Conservation (phyloP, 2,113 vertebrate genomes). For the Ptychochromis oligacanthus region DNA sequence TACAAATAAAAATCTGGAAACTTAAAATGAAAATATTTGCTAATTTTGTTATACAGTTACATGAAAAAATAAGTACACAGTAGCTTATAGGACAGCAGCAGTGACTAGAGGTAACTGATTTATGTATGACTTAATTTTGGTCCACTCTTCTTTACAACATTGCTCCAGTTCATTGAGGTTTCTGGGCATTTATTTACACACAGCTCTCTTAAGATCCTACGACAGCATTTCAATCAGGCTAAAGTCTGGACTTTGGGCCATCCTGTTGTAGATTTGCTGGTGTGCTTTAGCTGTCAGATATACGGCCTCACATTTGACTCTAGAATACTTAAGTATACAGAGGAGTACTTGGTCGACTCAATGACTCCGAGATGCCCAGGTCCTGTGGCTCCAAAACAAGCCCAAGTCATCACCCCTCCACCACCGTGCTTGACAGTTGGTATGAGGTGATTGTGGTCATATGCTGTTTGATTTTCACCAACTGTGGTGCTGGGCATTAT, state of each 20-base stretch:
- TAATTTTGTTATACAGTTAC: not conserved
- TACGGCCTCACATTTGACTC: not conserved
- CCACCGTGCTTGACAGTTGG: not conserved
- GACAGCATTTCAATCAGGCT: not conserved
- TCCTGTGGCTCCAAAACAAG: not conserved
- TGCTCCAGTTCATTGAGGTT: not conserved
- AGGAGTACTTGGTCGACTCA: not conserved
- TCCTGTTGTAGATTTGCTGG: not conserved
- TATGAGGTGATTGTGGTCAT: not conserved
- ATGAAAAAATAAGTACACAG: not conserved
- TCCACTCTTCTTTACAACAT: not conserved
- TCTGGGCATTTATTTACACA: not conserved
- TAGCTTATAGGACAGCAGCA: not conserved
- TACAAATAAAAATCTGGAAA: too few species aligned
- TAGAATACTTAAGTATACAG: not conserved
- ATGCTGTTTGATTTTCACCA: not conserved
- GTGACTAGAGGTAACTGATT: not conserved
- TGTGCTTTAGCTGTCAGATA: not conserved
- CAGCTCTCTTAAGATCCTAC: not conserved
- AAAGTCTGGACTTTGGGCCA: not conserved
- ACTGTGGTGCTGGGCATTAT: not conserved
- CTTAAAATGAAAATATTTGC: not conserved
- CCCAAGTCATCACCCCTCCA: too few species aligned
- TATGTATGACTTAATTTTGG: not conserved
- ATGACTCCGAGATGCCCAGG: not conserved